Evolutionary conservation across 2,888 invertebrate species (phyloP).

Genomic region (Erynnis tages): DNA sequence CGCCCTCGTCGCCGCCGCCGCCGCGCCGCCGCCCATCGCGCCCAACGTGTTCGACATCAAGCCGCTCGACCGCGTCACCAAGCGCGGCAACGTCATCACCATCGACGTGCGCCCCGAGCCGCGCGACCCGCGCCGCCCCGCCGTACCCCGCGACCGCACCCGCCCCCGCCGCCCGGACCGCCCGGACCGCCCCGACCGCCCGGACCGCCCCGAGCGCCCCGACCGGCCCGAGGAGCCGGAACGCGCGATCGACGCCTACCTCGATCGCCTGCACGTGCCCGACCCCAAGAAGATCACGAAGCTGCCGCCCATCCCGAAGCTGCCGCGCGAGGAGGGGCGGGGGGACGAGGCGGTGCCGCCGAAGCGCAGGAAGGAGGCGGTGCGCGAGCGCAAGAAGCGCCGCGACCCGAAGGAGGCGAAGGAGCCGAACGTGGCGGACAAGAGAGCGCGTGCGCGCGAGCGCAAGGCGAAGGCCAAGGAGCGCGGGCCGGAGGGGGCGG

Average conservation of each 20-base stretch:
- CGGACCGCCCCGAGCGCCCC: conserved; percentile 23
- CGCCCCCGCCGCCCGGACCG: not conserved
- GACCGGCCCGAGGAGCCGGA: conserved; percentile 17
- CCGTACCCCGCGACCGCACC: conserved; percentile 19
- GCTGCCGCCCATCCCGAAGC: conserved; percentile 71
- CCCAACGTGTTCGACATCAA: conserved; percentile 75
- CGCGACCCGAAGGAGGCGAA: conserved; percentile 36
- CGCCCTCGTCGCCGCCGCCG: conserved; percentile 38
- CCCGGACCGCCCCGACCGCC: conserved; percentile 28
- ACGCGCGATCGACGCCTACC: conserved; percentile 40
- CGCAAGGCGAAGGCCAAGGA: conserved; percentile 34
- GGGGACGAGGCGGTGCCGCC: conserved; percentile 41
- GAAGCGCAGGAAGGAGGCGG: conserved; percentile 46
- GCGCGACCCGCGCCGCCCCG: conserved; percentile 35
- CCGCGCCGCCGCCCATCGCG: conserved; percentile 48
- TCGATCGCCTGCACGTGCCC: conserved; percentile 46
- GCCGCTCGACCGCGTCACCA: conserved; percentile 64
- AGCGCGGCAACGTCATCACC: conserved; percentile 73
- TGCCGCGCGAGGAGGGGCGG: conserved; percentile 45
- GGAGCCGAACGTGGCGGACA: conserved; percentile 30
- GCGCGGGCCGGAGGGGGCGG: conserved; percentile 37
- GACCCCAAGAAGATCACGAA: conserved; percentile 61
- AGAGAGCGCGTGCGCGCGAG: conserved; percentile 38
- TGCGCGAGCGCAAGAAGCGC: conserved; percentile 48
- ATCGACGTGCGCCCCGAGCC: conserved; percentile 61